Conservation (phyloP, 2,113 vertebrate species). For the Alces alces region DNA sequence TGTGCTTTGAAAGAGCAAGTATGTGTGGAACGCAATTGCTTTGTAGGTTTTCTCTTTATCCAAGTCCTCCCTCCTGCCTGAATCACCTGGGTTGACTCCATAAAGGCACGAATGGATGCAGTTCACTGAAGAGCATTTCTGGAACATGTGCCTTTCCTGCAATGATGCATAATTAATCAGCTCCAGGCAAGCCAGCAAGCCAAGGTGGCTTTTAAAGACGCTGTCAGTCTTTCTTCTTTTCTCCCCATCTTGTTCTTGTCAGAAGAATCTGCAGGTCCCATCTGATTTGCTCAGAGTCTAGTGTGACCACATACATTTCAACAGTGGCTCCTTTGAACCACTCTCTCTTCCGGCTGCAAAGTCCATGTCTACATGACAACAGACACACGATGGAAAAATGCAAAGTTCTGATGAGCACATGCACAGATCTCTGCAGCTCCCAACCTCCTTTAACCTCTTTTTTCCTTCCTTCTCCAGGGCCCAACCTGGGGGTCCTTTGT, state of each 20-base stretch:
- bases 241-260: neutral
- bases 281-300: neutral
- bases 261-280: neutral
- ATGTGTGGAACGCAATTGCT: neutral
- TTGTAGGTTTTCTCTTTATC: neutral
- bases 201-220: neutral
- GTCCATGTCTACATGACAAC: neutral
- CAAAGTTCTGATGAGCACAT: neutral
- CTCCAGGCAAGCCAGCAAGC: neutral
- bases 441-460: neutral
- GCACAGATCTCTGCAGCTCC: neutral
- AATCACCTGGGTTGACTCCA: neutral
- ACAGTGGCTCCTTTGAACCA: neutral
- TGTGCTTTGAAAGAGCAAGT: conserved; percentile 53
- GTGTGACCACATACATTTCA: neutral
- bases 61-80: neutral
- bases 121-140: conserved; percentile 7
- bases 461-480: neutral
- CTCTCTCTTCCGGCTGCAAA: neutral
- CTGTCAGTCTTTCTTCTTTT: neutral
- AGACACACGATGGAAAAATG: neutral
- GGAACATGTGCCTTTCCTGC: neutral
- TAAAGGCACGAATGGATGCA: neutral
- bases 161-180: conserved; percentile 26
- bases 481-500: neutral